These are phyloP conservation scores for Brenthis ino DNA, from an alignment of 2,888 invertebrate genomes.

Conservation along the genomic window DNA sequence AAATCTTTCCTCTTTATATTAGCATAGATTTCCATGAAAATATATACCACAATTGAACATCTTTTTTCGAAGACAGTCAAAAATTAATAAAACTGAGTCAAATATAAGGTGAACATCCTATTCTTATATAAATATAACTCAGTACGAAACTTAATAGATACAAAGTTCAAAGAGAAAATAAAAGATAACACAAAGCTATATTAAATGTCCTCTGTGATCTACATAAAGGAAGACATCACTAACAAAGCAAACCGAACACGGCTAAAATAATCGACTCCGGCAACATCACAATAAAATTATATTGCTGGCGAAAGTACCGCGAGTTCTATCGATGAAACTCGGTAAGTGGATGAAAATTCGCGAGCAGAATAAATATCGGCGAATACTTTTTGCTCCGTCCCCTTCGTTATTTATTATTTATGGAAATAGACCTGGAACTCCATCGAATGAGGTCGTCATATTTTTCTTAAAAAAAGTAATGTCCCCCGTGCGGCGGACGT, in stretches of 20 bases:
- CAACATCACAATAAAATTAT: constrained; percentile 45
- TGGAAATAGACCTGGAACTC: constrained; percentile 79
- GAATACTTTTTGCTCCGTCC: constrained; percentile 72
- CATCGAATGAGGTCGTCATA: constrained; percentile 73
- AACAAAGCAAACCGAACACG: constrained; percentile 33
- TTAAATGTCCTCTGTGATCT: constrained; percentile 33
- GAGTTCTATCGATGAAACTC: constrained; percentile 50
- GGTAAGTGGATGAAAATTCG: constrained; percentile 76
- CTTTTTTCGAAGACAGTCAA: too few species aligned
- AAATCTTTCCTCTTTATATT: too few species aligned
- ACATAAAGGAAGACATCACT: constrained; percentile 35
- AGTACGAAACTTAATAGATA: neutral
- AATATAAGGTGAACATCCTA: neutral
- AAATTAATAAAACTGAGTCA: too few species aligned
- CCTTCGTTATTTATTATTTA: constrained; percentile 81
- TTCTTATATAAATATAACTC: neutral
- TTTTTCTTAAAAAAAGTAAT: constrained; percentile 80
- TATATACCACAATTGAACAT: too few species aligned
- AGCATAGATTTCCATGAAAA: too few species aligned
- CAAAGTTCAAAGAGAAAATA: constrained; percentile 9
- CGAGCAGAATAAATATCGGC: constrained; percentile 74
- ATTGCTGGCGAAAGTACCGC: constrained; percentile 35
- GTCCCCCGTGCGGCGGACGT: constrained; percentile 67
- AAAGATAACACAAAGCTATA: constrained; percentile 26
- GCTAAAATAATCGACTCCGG: constrained; percentile 47